Base-by-base conservation (phyloP, 2,888 invertebrate species). In the Pyrochroa serraticornis region DNA sequence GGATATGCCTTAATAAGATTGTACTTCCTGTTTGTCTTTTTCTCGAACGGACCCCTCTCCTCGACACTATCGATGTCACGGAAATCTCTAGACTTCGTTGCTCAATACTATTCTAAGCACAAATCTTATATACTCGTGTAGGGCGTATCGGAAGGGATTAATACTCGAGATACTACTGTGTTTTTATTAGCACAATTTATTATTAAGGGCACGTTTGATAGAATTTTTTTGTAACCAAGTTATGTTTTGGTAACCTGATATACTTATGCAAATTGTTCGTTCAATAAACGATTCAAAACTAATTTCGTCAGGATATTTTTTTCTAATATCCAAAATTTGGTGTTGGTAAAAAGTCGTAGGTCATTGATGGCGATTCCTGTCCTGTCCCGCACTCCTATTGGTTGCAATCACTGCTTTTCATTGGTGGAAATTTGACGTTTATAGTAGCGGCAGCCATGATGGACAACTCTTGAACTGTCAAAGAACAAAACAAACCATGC, bases 401-500 rank as follows among this genome's bases (percentile, higher is more conserved):
- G 22, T 22, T 2, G 22, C 22, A 5, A 22, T 22, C 5, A 5
- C 3, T 5, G 22, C 22, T 22, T 22, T 5, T 5, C 22, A 22
- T 22, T 22, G 22, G 22, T 22, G 22, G 2, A 5, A 2, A 22
- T 22, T 22, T 22, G 22, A 22, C 22, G 22, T 22, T 22, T 22
- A 5, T 3, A 2, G 22, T 5, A 22, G 22, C 22, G 22, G 22
- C 10, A 2, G n/a, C 39, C 39, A 39, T 13, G 13, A 55, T 55
- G 54, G 54, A 55, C n/a, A 46, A 36, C 48, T 42, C 30, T 31
- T 22, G 47, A 48, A 32, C 48, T 55, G 54, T 55, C 54, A 55
- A 48, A 47, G 48, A 9, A 36, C 32, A 30, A 31, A 51, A 12
- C 49, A 63, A 69, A 71, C 69, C 60, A 75, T 75, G 75, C 71